Percentiles rank a stretch among this genome's conserved stretches.
Evolutionary conservation across 2,888 invertebrate species (phyloP).

Genomic region (Pammene fasciana): DNA sequence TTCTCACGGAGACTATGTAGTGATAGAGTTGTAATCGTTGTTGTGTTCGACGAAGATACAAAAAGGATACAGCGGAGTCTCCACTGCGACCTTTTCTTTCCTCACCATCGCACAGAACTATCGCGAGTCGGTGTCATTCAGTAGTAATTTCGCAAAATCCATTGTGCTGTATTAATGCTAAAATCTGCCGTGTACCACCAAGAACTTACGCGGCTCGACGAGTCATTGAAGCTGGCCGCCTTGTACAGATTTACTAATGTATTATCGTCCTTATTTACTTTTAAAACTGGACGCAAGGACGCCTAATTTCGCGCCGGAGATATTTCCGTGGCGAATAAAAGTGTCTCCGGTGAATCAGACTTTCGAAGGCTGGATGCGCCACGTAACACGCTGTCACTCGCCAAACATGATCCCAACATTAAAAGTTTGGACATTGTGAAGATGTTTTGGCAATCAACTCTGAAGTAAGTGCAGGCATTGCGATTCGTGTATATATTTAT

Average conservation of each 20-base stretch:
- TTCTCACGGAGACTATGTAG: neutral
- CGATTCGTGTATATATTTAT: conserved; percentile 51
- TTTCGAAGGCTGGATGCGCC: conserved; percentile 63
- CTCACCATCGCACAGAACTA: too few relatives aligned
- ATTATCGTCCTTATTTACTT: conserved; percentile 73
- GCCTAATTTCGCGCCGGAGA: conserved; percentile 71
- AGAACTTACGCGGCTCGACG: conserved; percentile 48
- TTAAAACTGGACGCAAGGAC: conserved; percentile 77
- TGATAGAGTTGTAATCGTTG: too few relatives aligned
- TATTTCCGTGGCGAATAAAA: conserved; percentile 79
- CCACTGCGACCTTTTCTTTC: too few relatives aligned
- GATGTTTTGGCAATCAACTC: conserved; percentile 64
- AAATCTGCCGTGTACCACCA: neutral
- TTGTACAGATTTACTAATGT: conserved; percentile 54
- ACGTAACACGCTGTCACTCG: conserved; percentile 72
- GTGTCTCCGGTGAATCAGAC: conserved; percentile 76
- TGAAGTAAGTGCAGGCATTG: conserved; percentile 54
- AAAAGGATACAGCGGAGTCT: too few relatives aligned
- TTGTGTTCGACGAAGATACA: too few relatives aligned
- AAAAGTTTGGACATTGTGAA: conserved; percentile 66
- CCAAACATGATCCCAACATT: conserved; percentile 65
- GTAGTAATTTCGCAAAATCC: neutral
- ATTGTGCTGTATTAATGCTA: neutral
- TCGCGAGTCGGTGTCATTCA: neutral
- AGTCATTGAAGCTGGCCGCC: conserved; percentile 62